phyloP scores from a whole-genome alignment of 2,888 invertebrate species.

The Orgyia antiqua region DNA sequence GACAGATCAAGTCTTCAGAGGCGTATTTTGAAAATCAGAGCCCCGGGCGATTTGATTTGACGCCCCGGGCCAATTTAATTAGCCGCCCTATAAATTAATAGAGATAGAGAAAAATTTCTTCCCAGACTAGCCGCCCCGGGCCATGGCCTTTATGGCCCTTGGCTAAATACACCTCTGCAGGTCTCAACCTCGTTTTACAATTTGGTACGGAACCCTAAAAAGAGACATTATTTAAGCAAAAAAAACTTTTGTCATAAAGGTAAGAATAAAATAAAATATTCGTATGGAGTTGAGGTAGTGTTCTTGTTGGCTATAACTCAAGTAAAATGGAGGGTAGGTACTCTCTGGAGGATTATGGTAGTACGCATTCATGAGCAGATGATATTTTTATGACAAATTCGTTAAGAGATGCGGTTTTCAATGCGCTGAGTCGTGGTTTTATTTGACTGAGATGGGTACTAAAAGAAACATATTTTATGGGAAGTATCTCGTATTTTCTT shows the following conservation, averaged over 20 bases:
- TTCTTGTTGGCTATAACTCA: constrained; percentile 15
- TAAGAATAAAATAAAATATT: constrained; percentile 21
- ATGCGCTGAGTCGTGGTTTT: constrained; percentile 5
- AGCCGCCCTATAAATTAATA: no score
- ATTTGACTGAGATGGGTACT: not conserved
- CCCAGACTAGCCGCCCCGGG: no score
- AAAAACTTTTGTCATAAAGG: constrained; percentile 23
- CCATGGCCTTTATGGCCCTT: no score
- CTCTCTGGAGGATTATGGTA: constrained; percentile 8
- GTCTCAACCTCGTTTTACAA: no score
- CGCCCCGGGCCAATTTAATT: no score
- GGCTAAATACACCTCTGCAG: no score
- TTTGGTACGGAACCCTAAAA: no score
- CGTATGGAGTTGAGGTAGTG: constrained; percentile 21
- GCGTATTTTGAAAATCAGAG: no score
- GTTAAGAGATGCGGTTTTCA: constrained; percentile 9
- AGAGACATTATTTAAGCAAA: no score
- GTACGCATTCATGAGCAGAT: constrained; percentile 11
- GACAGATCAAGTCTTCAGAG: no score
- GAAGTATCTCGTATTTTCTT: not conserved
- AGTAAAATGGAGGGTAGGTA: constrained; percentile 5
- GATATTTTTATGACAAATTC: constrained; percentile 14
- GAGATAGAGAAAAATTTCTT: no score
- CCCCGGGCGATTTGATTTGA: no score
- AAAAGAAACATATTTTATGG: constrained; percentile 1